Percentiles rank a stretch among this genome's conserved stretches.
Conservation (phyloP, 2,888 invertebrate genomes). For the Melanchra persicariae region DNA sequence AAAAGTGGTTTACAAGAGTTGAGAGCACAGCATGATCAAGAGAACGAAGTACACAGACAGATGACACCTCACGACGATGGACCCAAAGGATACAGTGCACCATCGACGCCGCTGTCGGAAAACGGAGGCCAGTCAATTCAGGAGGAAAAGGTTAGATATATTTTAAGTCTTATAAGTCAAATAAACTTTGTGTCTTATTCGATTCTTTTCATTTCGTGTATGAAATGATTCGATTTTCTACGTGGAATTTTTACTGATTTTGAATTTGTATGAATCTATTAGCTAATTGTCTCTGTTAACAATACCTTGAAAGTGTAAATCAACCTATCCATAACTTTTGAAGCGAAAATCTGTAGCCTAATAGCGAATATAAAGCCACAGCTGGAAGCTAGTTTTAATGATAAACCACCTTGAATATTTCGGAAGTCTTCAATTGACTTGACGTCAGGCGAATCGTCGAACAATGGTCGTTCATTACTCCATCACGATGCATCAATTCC, state of each 20-base stretch:
- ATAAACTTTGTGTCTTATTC: slow-evolving; percentile 13
- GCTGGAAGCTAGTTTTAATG: slow-evolving; percentile 62
- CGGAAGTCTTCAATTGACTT: slow-evolving; percentile 84
- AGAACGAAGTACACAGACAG: slow-evolving; percentile 86
- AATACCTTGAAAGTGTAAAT: neutral
- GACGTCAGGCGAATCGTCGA: slow-evolving; percentile 80
- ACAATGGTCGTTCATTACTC: slow-evolving; percentile 84
- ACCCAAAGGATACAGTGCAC: slow-evolving; percentile 89
- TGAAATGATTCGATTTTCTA: slow-evolving; percentile 9
- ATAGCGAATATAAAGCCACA: slow-evolving; percentile 13
- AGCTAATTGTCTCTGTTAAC: slow-evolving; percentile 5
- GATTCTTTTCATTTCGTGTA: slow-evolving; percentile 34
- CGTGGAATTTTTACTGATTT: neutral
- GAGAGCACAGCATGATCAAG: slow-evolving; percentile 84
- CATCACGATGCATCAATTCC: slow-evolving; percentile 86
- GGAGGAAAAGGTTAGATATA: slow-evolving; percentile 88
- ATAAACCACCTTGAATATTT: slow-evolving; percentile 83
- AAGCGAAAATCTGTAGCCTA: neutral
- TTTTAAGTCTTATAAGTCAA: slow-evolving; percentile 34
- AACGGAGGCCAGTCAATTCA: slow-evolving; percentile 87
- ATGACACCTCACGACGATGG: slow-evolving; percentile 88
- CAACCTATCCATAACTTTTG: neutral
- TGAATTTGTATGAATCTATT: neutral
- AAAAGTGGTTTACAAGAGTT: slow-evolving; percentile 87
- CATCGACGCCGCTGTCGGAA: slow-evolving; percentile 88